phyloP scores from a whole-genome alignment of 2,113 vertebrate genomes.

The Phyllostomus hastatus region DNA sequence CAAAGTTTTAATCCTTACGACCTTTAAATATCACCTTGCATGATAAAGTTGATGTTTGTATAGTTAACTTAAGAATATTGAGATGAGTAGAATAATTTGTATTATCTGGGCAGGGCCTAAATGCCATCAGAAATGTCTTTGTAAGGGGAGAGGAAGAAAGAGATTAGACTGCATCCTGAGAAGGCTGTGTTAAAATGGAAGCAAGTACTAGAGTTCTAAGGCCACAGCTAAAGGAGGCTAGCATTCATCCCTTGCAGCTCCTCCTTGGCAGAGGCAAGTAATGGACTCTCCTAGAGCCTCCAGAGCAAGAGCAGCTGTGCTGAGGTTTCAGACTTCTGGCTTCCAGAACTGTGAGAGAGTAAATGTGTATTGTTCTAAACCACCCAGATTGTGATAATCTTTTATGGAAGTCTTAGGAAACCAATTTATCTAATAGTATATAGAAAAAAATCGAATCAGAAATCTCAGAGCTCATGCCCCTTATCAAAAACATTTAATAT shows the following conservation, averaged over 20 bases:
- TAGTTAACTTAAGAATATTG: not conserved
- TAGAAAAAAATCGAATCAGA: not conserved
- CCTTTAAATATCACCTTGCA: not conserved
- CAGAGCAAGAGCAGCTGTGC: not conserved
- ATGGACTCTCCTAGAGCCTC: not conserved
- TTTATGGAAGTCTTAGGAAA: not conserved
- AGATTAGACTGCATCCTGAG: not conserved
- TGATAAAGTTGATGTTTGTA: not conserved
- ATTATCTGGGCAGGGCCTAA: not conserved
- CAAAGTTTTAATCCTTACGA: not conserved
- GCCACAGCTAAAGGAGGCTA: not conserved
- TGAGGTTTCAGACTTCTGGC: not conserved
- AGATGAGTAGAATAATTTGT: not conserved
- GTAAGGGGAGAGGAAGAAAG: not conserved
- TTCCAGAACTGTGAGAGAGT: not conserved
- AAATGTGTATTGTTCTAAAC: too few species aligned
- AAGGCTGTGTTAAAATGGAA: not conserved
- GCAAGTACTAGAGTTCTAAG: not conserved
- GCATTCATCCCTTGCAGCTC: too few species aligned
- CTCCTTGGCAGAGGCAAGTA: not conserved
- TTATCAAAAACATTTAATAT: not conserved
- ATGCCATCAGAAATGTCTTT: not conserved
- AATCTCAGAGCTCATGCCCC: not conserved
- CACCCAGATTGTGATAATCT: not conserved
- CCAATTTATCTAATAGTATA: not conserved